Evolutionary conservation across 1,140 invertebrate species (phyloP).

Genomic region (Venturia canescens): DNA sequence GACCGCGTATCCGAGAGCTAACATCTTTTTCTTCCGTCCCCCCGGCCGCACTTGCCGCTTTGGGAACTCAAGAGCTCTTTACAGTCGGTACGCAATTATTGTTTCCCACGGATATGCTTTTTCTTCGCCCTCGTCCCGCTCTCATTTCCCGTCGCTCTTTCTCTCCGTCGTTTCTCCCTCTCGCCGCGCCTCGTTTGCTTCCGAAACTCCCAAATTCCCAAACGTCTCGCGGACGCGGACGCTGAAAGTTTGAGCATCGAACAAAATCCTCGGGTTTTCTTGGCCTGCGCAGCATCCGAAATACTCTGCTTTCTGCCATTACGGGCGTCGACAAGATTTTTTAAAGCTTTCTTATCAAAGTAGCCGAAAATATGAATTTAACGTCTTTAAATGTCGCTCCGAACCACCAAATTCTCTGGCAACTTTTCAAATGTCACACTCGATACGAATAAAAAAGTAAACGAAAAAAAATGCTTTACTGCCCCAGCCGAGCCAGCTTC

Average conservation of each 20-base stretch:
- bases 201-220: slow-evolving; percentile 15
- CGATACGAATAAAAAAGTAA: not conserved
- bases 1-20: not conserved
- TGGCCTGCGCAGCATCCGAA: not conserved
- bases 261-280: not conserved
- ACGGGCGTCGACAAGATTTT: not conserved
- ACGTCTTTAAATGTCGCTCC: not conserved
- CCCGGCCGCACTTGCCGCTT: not conserved
- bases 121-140: slow-evolving; percentile 25
- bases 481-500: too few relatives aligned
- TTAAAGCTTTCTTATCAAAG: not conserved
- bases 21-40: slow-evolving; percentile 33
- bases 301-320: not conserved
- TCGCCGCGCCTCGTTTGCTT: not conserved
- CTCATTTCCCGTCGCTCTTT: not conserved
- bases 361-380: not conserved
- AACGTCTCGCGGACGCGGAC: slow-evolving; percentile 10
- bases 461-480: too few relatives aligned
- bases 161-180: slow-evolving; percentile 16
- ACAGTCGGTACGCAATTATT: slow-evolving; percentile 56
- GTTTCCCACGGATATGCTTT: slow-evolving; percentile 44
- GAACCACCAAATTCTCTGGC: not conserved
- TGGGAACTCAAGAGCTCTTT: slow-evolving; percentile 29
- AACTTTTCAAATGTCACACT: not conserved
- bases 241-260: slow-evolving; percentile 36